Base-by-base conservation (phyloP, 2,113 vertebrate genomes). In the Antechinus flavipes region DNA sequence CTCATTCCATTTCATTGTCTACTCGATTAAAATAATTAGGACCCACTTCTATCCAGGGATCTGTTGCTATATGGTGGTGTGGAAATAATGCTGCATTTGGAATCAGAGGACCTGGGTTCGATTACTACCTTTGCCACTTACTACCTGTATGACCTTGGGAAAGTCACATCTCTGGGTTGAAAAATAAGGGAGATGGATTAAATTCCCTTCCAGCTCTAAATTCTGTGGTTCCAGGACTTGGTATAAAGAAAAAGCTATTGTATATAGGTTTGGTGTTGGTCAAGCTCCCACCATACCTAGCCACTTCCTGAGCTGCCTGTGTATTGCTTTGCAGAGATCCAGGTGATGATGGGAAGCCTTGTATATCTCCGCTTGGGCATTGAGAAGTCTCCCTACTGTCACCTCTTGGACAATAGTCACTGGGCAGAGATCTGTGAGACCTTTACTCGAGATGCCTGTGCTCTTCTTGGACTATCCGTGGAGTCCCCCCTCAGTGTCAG, bases 401-500 rank as follows among this genome's bases (percentile, higher is more conserved):
- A 98, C 96, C 98, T 99, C 94, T 98, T 99, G 96, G 99, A 99
- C 98, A 99, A 98, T 68, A 99, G 99, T 97, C 99, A 99, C 94
- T 99, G 99, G 99, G 99, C 99, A 0, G 99, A 99, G 98, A 99
- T 99, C 98, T 99, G 99, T 61, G 99, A 99, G 97, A 99, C 99
- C 97, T 99, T 99, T 97, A 99, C 99, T 58, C 98, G 99, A 58
- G 99, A 99, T 14, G 99, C 99, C 84, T 99, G 99, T 8, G 98
- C 99, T 90, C 98, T 99, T 96, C 98, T 99, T 93, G 99, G 99
- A 58, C 99, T 99, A 93, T 99, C 99, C 2, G 99, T 99, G 93
- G 99, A 99, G 98, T 99, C 99, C 8, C 99, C 99, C 0, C 99
- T 99, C 95, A 99, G 99, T n/a, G 99, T 99, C 98, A 99, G 99